Percentiles rank a stretch among this genome's conserved stretches.
Evolutionary conservation across 2,797 vertebrate genomes (phyloP).

Genomic region (Onychomys arenicola): DNA sequence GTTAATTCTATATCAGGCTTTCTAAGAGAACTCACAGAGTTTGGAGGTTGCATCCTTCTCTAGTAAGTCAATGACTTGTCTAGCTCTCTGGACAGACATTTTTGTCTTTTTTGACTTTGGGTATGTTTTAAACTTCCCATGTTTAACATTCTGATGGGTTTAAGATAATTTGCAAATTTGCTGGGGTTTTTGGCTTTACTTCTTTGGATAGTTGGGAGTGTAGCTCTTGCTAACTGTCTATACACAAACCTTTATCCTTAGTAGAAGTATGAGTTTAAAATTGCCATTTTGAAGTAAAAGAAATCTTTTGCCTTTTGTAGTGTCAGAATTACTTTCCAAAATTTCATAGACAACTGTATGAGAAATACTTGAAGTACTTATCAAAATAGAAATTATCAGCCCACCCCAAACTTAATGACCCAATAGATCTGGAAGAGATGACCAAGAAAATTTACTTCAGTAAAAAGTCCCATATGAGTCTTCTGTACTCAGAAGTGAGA

Average conservation of each 20-base stretch:
- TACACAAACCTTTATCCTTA: neutral
- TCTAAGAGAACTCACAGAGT: neutral
- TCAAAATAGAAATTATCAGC: neutral
- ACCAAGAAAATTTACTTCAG: neutral
- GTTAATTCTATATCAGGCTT: neutral
- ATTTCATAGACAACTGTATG: neutral
- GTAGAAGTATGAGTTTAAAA: slow-evolving; percentile 29
- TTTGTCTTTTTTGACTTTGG: neutral
- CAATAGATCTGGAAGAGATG: neutral
- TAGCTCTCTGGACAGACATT: neutral
- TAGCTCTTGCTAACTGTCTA: neutral
- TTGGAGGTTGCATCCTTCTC: neutral
- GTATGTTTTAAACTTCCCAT: neutral
- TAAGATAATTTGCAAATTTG: slow-evolving; percentile 2
- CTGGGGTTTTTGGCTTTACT: neutral
- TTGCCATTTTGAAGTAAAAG: slow-evolving; percentile 23
- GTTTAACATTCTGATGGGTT: neutral
- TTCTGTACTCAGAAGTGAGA: neutral
- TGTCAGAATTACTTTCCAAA: neutral
- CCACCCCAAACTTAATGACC: slow-evolving; percentile 13
- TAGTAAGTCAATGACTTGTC: neutral
- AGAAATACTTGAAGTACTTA: neutral
- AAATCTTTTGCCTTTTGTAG: neutral
- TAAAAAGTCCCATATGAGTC: neutral
- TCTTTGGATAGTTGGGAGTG: neutral